phyloP scores from a whole-genome alignment of 2,113 vertebrate genomes.

The Pangasianodon hypophthalmus region DNA sequence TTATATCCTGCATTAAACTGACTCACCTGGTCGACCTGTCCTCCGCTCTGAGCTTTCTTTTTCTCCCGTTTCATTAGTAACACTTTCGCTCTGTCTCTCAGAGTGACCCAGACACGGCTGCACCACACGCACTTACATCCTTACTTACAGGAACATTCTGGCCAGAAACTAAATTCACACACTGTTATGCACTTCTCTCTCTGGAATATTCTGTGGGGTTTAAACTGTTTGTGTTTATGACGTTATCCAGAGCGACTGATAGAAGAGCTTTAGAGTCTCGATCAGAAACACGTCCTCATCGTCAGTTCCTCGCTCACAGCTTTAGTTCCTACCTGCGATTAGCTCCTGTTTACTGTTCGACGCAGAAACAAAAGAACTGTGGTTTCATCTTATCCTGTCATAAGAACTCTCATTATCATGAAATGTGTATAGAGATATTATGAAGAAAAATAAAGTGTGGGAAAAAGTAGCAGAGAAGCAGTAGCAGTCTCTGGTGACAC shows the following conservation, averaged over 20 bases:
- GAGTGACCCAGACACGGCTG: neutral
- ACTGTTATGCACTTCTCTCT: too few species aligned
- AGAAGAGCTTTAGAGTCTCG: too few species aligned
- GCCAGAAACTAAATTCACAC: neutral
- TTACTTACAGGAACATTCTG: neutral
- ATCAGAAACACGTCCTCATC: too few species aligned
- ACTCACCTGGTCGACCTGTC: neutral
- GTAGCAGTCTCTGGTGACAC: neutral
- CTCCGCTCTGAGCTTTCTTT: neutral
- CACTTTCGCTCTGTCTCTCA: neutral
- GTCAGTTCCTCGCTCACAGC: too few species aligned
- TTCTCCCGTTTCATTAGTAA: neutral
- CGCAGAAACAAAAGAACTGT: too few species aligned
- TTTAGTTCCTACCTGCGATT: too few species aligned
- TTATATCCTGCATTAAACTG: neutral
- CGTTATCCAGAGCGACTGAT: too few species aligned
- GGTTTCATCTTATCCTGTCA: neutral
- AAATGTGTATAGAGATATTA: too few species aligned
- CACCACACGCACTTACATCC: neutral
- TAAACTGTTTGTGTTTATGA: too few species aligned
- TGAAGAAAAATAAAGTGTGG: neutral
- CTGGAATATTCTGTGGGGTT: too few species aligned
- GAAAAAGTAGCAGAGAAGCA: neutral
- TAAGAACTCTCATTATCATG: neutral
- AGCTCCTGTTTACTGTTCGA: too few species aligned